Evolutionary conservation across 1,140 invertebrate genomes (phyloP).

Genomic region (Sitobion miscanthi): DNA sequence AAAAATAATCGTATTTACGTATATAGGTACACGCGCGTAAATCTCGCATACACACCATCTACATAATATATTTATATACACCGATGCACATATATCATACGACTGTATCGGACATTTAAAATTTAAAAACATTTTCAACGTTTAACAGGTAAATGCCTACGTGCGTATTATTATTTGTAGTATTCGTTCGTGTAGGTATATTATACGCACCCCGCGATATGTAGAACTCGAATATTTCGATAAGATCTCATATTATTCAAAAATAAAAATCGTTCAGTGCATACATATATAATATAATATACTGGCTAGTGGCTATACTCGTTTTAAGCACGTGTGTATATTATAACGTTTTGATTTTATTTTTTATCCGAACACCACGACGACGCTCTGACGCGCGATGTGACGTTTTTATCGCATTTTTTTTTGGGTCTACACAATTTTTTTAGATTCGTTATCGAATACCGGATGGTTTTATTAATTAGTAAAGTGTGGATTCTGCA

Average conservation of each 20-base stretch:
- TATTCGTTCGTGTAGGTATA: not conserved
- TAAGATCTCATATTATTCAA: not conserved
- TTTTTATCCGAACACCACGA: not conserved
- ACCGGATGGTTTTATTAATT: not conserved
- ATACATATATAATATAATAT: not conserved
- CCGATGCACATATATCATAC: not conserved
- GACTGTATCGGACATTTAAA: not conserved
- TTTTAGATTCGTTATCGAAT: not conserved
- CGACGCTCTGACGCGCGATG: not conserved
- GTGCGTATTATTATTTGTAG: not conserved
- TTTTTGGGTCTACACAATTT: not conserved
- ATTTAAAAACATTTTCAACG: not conserved
- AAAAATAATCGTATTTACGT: conserved; percentile 3
- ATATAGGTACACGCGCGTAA: not conserved
- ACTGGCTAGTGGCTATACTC: not conserved
- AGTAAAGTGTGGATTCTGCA: not conserved
- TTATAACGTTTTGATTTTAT: not conserved
- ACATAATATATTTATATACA: not conserved
- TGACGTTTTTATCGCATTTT: not conserved
- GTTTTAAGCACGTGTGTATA: not conserved
- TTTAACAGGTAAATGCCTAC: not conserved
- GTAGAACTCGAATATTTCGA: not conserved
- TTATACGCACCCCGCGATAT: not conserved
- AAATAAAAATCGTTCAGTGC: not conserved
- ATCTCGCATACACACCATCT: not conserved